Conservation (phyloP, 64 coral and sea anemone species). For the Dendronephthya gigantea region DNA sequence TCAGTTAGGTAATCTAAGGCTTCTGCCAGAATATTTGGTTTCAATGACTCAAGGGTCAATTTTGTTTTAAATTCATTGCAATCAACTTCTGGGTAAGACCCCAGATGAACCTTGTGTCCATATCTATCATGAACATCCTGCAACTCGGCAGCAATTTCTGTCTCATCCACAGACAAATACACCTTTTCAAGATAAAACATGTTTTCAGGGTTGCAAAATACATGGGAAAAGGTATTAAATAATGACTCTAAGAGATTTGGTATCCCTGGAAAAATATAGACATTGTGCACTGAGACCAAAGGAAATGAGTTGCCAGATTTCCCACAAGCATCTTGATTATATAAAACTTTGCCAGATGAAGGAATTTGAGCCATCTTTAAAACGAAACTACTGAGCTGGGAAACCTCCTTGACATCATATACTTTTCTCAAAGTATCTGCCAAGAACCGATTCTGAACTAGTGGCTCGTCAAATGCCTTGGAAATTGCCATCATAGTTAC, state of each 20-base stretch:
- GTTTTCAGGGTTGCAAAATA: constrained; percentile 33
- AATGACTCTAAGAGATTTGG: constrained; percentile 49
- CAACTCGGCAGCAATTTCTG: constrained; percentile 50
- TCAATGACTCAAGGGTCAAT: constrained; percentile 63
- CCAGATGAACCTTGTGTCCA: constrained; percentile 62
- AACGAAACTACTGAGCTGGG: constrained; percentile 36
- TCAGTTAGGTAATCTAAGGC: constrained; percentile 56
- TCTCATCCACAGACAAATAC: constrained; percentile 61
- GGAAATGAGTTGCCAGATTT: constrained; percentile 51
- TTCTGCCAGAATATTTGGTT: constrained; percentile 30
- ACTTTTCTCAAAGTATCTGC: constrained; percentile 26
- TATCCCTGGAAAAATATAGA: constrained; percentile 78
- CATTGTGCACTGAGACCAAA: constrained; percentile 67
- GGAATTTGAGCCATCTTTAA: constrained; percentile 74
- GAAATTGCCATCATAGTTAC: constrained; percentile 70
- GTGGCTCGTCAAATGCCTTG: constrained; percentile 68
- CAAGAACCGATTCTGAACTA: constrained; percentile 58
- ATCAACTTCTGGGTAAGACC: constrained; percentile 67
- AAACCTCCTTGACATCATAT: constrained; percentile 41
- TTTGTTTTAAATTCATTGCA: constrained; percentile 59
- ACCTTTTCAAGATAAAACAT: constrained; percentile 58
- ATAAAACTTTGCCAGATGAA: constrained; percentile 44
- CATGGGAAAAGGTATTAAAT: constrained; percentile 41
- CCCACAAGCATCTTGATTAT: constrained; percentile 24
- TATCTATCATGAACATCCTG: constrained; percentile 63